A percentile compares a stretch with the other conserved stretches of the same genome.
Evolutionary conservation across 2,888 invertebrate species (phyloP).

Genomic region (Cataglyphis rosenhaueri): DNA sequence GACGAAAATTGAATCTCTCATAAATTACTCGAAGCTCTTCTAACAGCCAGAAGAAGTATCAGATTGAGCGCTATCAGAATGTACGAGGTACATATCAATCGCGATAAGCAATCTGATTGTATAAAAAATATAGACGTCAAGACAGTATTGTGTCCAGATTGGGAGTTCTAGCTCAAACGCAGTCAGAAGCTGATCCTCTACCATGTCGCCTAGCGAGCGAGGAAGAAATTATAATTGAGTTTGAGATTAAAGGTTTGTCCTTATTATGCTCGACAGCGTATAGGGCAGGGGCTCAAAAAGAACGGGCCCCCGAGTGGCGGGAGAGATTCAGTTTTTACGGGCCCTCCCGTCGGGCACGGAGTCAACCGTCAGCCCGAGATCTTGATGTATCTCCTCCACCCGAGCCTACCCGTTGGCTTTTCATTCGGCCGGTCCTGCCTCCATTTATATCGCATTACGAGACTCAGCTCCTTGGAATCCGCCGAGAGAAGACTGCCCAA

Average conservation of each 20-base stretch:
- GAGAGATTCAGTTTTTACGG: constrained; percentile 84
- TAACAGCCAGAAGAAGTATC: neutral
- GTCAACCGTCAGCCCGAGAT: constrained; percentile 83
- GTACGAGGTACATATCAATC: constrained; percentile 29
- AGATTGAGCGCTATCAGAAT: constrained; percentile 24
- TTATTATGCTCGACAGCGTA: constrained; percentile 77
- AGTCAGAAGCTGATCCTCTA: constrained; percentile 34
- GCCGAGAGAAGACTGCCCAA: constrained; percentile 68
- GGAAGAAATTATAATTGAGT: constrained; percentile 82
- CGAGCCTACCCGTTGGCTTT: constrained; percentile 74
- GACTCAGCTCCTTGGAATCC: constrained; percentile 76
- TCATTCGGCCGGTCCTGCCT: constrained; percentile 77
- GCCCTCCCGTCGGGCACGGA: constrained; percentile 73
- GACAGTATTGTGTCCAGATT: constrained; percentile 76
- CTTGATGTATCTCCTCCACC: constrained; percentile 83
- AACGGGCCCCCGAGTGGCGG: constrained; percentile 62
- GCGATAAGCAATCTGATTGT: constrained; percentile 29
- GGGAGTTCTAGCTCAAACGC: constrained; percentile 51
- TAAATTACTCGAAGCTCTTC: constrained; percentile 9
- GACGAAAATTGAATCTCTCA: neutral
- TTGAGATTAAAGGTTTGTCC: constrained; percentile 82
- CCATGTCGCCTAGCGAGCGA: constrained; percentile 65
- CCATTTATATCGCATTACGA: constrained; percentile 83
- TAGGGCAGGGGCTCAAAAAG: constrained; percentile 73
- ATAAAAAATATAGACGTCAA: constrained; percentile 40